Conservation (phyloP, 2,113 vertebrate genomes). For the Patagioenas fasciata region DNA sequence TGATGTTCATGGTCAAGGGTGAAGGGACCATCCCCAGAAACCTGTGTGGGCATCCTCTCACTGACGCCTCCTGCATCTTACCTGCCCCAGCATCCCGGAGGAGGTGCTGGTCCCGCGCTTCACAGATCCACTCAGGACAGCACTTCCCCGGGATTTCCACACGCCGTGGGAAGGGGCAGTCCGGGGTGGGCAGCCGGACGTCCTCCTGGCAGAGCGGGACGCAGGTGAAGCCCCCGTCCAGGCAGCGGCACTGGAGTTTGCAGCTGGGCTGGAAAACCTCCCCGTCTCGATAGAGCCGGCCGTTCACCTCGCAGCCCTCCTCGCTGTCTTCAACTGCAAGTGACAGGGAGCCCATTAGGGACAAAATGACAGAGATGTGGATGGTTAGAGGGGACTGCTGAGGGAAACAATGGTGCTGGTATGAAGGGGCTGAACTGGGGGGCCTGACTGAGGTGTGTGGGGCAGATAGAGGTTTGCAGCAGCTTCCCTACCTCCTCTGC, state of each 20-base stretch:
- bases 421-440: background rate
- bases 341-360: rapidly evolving
- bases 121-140: conserved; percentile 93
- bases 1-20: background rate
- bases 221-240: conserved; percentile 85
- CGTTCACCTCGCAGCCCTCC: conserved; percentile 84
- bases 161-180: conserved; percentile 84
- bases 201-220: conserved; percentile 82
- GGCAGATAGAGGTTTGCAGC: background rate
- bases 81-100: conserved; percentile 69
- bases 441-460: background rate
- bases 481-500: background rate
- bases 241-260: conserved; percentile 82
- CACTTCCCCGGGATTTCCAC: conserved; percentile 86
- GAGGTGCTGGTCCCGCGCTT: conserved; percentile 72
- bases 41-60: background rate
- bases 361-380: background rate
- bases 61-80: background rate
- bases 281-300: conserved; percentile 82
- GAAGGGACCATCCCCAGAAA: background rate
- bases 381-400: background rate
- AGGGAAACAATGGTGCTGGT: background rate
- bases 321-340: conserved; percentile 78
- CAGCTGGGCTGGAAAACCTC: conserved; percentile 92
- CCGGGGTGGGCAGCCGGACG: conserved; percentile 78